Conservation (phyloP, 2,113 vertebrate species). For the Trogon melanurus region DNA sequence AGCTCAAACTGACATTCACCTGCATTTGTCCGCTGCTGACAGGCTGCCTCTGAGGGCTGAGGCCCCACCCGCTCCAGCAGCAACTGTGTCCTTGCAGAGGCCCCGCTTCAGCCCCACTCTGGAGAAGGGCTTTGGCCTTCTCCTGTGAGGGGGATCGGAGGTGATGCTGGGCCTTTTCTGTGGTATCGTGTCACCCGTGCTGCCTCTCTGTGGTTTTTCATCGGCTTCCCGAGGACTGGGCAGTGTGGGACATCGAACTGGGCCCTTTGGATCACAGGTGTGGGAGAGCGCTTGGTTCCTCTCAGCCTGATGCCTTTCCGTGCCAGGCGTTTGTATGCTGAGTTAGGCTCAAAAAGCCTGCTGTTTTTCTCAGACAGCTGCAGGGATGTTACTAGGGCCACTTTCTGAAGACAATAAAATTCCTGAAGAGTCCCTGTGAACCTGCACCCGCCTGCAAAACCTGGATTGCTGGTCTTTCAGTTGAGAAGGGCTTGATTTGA, state of each 20-base stretch:
- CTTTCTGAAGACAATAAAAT: not conserved
- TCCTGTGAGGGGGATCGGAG: accelerated
- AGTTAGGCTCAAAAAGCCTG: not conserved
- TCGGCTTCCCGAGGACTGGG: accelerated
- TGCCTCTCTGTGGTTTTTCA: not conserved
- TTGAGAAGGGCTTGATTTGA: not conserved
- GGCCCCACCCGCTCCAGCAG: accelerated
- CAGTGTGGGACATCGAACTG: accelerated
- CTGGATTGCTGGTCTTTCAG: not conserved
- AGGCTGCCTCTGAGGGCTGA: not conserved
- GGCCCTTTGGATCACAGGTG: accelerated
- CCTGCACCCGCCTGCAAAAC: not conserved
- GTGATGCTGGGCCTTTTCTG: accelerated
- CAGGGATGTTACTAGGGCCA: not conserved
- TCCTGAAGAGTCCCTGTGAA: not conserved
- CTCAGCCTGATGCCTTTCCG: not conserved
- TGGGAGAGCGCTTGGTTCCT: not conserved
- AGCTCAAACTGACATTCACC: not conserved
- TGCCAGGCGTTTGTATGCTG: not conserved
- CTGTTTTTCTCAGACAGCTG: not conserved
- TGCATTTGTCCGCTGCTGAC: accelerated
- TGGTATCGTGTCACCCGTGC: not conserved
- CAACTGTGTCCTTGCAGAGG: not conserved
- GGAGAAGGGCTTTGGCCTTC: not conserved
- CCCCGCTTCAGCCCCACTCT: accelerated